Conservation (phyloP, 1,140 invertebrate species). For the Euborellia annulipes region DNA sequence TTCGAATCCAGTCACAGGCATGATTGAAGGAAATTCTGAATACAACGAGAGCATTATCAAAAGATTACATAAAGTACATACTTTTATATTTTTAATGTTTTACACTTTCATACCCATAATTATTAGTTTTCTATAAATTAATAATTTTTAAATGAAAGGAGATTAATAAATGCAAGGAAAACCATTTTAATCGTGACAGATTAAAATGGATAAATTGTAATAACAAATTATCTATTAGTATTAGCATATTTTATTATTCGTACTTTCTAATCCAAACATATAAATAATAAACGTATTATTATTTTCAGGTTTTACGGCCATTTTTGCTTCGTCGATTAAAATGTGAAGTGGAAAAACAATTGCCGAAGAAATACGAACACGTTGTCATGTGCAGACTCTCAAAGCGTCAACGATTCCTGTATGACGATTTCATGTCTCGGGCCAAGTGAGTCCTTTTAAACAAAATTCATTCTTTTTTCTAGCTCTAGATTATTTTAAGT, state of each 20-base stretch:
- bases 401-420: conserved; percentile 91
- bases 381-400: conserved; percentile 90
- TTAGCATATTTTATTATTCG: not conserved
- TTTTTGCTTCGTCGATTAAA: conserved; percentile 93
- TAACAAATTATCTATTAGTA: not conserved
- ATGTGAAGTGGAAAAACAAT: conserved; percentile 96
- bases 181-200: not conserved
- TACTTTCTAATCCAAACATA: not conserved
- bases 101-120: no score
- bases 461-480: conserved; percentile 3
- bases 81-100: not conserved
- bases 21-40: conserved; percentile 93
- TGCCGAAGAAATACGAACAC: conserved; percentile 98
- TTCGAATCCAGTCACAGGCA: conserved; percentile 92
- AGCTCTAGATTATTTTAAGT: conserved; percentile 5
- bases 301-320: conserved; percentile 74
- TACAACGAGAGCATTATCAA: conserved; percentile 90
- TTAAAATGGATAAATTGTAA: not conserved
- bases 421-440: conserved; percentile 98
- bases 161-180: no score
- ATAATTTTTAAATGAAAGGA: no score
- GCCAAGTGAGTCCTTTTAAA: conserved; percentile 86
- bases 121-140: no score
- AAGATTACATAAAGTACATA: conserved; percentile 88
- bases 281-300: conserved; percentile 14